phyloP scores from a whole-genome alignment of 2,113 vertebrate species.

The Neopipo cinnamomea region DNA sequence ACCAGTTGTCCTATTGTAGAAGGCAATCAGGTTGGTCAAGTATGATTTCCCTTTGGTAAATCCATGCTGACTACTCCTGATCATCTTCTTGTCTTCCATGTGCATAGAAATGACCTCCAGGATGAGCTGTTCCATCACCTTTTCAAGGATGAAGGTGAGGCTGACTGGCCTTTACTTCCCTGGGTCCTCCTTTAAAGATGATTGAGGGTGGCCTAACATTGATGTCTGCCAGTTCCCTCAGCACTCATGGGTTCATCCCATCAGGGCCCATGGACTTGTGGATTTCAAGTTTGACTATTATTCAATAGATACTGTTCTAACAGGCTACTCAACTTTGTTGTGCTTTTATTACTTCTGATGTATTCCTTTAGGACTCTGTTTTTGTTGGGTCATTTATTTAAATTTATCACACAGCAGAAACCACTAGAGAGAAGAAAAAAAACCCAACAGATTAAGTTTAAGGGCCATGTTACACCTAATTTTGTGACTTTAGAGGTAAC shows the following conservation, averaged over 20 bases:
- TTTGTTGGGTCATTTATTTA: not conserved
- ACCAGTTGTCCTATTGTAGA: not conserved
- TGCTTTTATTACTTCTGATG: not conserved
- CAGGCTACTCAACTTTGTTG: not conserved
- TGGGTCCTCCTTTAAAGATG: not conserved
- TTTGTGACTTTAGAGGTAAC: not conserved
- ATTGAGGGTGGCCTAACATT: not conserved
- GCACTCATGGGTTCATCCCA: not conserved
- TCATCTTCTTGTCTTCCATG: not conserved
- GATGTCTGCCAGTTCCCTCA: not conserved
- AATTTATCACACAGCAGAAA: not conserved
- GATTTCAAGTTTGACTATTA: not conserved
- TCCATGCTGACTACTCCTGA: not conserved
- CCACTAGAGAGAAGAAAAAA: not conserved
- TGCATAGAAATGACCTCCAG: not conserved
- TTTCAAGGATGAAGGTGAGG: not conserved
- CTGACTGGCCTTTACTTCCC: not conserved
- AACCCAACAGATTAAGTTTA: not conserved
- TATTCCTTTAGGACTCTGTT: not conserved
- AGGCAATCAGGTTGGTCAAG: not conserved
- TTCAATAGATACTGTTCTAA: not conserved
- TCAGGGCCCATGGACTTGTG: not conserved
- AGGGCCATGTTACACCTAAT: not conserved
- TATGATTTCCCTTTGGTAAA: not conserved
- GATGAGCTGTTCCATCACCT: not conserved